These are phyloP conservation scores for Philotrypesis tridentata DNA, from an alignment of 1,140 invertebrate genomes.

Conservation along the genomic window DNA sequence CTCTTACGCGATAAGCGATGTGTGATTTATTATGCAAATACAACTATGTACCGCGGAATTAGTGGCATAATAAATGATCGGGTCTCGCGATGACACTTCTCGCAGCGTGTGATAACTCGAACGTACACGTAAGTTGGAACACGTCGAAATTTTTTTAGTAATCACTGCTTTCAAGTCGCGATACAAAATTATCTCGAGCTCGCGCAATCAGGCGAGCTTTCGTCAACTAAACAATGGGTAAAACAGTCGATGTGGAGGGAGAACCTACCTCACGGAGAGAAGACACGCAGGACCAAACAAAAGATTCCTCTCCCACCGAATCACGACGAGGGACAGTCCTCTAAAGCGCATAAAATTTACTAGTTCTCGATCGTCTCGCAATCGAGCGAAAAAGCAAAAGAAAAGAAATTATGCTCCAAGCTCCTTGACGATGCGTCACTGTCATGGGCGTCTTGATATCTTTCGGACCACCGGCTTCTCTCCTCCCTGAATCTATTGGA, in stretches of 20 bases:
- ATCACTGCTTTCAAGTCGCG: neutral
- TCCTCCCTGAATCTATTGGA: neutral
- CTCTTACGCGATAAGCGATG: slow-evolving; percentile 34
- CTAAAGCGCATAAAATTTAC: neutral
- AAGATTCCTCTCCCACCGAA: neutral
- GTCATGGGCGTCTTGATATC: slow-evolving; percentile 4
- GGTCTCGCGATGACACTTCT: slow-evolving; percentile 16
- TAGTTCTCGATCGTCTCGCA: neutral
- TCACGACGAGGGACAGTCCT: neutral
- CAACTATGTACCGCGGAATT: slow-evolving; percentile 16
- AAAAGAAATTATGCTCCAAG: slow-evolving; percentile 23
- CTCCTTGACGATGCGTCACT: slow-evolving; percentile 22
- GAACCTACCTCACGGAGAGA: too few relatives aligned
- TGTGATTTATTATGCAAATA: slow-evolving; percentile 46
- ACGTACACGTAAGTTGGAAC: neutral
- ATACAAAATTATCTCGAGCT: neutral
- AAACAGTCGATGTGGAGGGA: too few relatives aligned
- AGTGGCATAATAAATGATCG: slow-evolving; percentile 47
- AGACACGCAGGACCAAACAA: neutral
- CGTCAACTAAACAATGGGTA: neutral
- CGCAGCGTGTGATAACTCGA: neutral
- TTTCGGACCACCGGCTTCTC: slow-evolving; percentile 32
- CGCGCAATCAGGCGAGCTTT: neutral
- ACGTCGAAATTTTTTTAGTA: neutral
- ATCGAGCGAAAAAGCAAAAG: slow-evolving; percentile 1